Evolutionary conservation across 1,140 invertebrate genomes (phyloP).

Genomic region (Lordiphosa clarofinis): DNA sequence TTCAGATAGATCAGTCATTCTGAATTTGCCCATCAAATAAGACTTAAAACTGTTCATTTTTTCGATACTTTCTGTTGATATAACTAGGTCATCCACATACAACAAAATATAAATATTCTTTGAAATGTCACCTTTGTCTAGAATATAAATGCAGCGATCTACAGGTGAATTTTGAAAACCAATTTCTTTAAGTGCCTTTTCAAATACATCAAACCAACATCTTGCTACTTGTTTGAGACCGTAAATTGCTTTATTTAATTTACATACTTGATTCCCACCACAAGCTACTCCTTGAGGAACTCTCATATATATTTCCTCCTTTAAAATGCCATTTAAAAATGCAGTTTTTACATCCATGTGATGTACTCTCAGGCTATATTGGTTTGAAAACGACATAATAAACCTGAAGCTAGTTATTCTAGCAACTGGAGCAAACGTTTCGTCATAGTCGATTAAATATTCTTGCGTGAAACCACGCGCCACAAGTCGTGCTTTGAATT

Average conservation of each 20-base stretch:
- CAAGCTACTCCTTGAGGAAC: no score
- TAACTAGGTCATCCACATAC: constrained; percentile 1
- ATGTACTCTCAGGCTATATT: no score
- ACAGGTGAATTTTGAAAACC: background rate
- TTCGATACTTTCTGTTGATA: background rate
- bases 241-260: no score
- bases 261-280: no score
- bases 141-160: background rate
- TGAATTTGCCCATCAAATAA: constrained; percentile 5
- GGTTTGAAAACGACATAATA: no score
- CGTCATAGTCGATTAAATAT: background rate
- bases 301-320: no score
- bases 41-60: constrained; percentile 3
- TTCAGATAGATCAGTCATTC: constrained; percentile 4
- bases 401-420: background rate
- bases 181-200: no score
- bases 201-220: no score
- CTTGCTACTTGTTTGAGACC: no score
- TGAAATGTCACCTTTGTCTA: background rate
- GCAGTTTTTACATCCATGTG: no score
- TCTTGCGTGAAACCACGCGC: constrained; percentile 1
- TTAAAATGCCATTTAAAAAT: no score
- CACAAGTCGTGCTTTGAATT: background rate
- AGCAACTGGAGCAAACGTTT: background rate
- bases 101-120: constrained; percentile 4